phyloP scores from a whole-genome alignment of 2,113 vertebrate species.

The Greenwoodochromis staneri region DNA sequence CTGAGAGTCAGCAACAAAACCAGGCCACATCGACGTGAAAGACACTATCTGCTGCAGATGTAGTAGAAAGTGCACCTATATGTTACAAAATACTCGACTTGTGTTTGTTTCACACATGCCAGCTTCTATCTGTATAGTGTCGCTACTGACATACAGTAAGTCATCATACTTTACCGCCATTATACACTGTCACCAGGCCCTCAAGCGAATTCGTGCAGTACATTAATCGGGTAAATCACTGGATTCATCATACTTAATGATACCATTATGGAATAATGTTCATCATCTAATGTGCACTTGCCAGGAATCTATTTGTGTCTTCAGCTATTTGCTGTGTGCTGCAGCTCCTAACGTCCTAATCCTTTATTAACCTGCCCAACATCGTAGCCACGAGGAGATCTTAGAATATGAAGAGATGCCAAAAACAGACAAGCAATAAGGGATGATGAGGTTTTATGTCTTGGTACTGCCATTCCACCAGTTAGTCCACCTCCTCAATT shows the following conservation, averaged over 20 bases:
- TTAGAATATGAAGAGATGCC: slow-evolving; percentile 47
- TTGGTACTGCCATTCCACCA: slow-evolving; percentile 4
- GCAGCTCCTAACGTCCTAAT: slow-evolving; percentile 21
- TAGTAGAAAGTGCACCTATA: neutral
- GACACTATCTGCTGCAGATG: neutral
- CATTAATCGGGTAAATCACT: slow-evolving; percentile 55
- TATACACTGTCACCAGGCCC: neutral
- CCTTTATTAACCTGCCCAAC: slow-evolving; percentile 31
- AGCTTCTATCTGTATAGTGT: neutral
- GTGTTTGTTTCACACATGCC: neutral
- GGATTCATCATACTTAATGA: slow-evolving; percentile 64
- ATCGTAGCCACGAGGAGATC: slow-evolving; percentile 36
- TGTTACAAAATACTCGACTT: neutral
- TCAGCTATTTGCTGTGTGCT: slow-evolving; percentile 31
- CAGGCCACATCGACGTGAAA: neutral
- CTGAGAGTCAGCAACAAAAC: neutral
- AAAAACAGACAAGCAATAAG: slow-evolving; percentile 52
- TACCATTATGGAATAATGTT: slow-evolving; percentile 61
- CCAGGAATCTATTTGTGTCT: slow-evolving; percentile 50
- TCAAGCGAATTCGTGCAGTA: slow-evolving; percentile 23
- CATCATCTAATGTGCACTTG: slow-evolving; percentile 55
- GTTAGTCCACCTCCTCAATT: slow-evolving; percentile 9
- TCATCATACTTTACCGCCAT: slow-evolving; percentile 2
- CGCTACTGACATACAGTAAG: neutral
- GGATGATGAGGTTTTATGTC: slow-evolving; percentile 61